Evolutionary conservation across 2,797 vertebrate genomes (phyloP), one percentile per base, ranked within the genome.

Genomic region (Decapterus maruadsi): DNA sequence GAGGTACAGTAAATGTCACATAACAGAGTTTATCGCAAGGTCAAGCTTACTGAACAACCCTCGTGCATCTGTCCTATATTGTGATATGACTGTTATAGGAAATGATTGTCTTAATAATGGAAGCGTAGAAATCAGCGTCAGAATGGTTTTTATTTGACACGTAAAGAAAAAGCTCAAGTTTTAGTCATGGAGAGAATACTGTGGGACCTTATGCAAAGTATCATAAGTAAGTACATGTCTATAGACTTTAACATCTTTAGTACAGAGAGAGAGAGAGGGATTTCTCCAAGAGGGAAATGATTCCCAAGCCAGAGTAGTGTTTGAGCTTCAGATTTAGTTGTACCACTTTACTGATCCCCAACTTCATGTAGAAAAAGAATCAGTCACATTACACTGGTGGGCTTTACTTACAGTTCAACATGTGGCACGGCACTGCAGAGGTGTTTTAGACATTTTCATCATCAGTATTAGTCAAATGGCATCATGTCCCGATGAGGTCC

Each of bases 11-110:
- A 26, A 74, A 76, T 60, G 57, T 51, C 59, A 68, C 50, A 68
- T 66, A 48, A 58, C 57, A 20, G 43, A 38, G 53, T 82, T 76
- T 72, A 66, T 75, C 45, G 42, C 48, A 73, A 48, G 45, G 72
- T 77, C 70, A 69, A 6, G 38, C 66, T 8, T 36, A 4, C 14
- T 29, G 29, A 16, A 36, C 20, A 55, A 57, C 29, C 4, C 9
- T 38, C 6, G 0, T 38, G n/a, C 16, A 36, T 9, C 36, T 51
- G 60, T 22, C 29, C 11, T 56, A 45, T 50, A 1, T 12, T 40
- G 38, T 48, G 13, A 19, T 13, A 12, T 62, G 42, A 22, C 60
- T 51, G 7, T 31, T 72, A 2, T 16, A 13, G 60, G 34, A 38
- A 55, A 19, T 63, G 19, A 51, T 13, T 31, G 29, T 50, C 2